Conservation (phyloP, 2,888 invertebrate genomes). For the Carterocephalus palaemon region DNA sequence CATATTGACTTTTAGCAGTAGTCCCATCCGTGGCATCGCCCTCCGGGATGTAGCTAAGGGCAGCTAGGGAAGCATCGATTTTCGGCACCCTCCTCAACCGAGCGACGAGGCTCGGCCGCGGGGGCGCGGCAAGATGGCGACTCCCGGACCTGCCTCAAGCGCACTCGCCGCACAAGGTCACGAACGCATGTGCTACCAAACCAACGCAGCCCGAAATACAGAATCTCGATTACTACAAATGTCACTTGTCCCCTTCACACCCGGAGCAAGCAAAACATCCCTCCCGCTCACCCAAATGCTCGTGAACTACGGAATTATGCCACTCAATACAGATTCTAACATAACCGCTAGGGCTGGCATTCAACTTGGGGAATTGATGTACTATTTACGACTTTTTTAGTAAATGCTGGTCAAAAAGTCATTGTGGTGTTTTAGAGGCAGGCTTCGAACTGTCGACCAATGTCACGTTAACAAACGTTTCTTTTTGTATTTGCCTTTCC, state of each 20-base stretch:
- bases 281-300: slow-evolving; percentile 50
- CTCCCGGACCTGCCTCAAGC: slow-evolving; percentile 74
- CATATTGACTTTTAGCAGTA: slow-evolving; percentile 34
- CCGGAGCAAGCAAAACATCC: slow-evolving; percentile 30
- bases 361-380: slow-evolving; percentile 1
- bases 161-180: slow-evolving; percentile 65
- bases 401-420: slow-evolving; percentile 18
- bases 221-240: slow-evolving; percentile 55
- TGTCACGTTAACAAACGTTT: slow-evolving; percentile 7
- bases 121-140: slow-evolving; percentile 63
- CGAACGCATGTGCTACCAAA: slow-evolving; percentile 57
- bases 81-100: slow-evolving; percentile 64
- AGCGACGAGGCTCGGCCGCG: slow-evolving; percentile 30
- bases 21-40: slow-evolving; percentile 54
- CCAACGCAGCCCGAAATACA: slow-evolving; percentile 66
- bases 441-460: slow-evolving; percentile 10
- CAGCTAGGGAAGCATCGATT: slow-evolving; percentile 73
- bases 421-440: slow-evolving; percentile 2
- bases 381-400: slow-evolving; percentile 2
- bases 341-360: slow-evolving; percentile 33
- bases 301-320: slow-evolving; percentile 51
- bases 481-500: slow-evolving; percentile 14
- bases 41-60: slow-evolving; percentile 52
- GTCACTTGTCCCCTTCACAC: slow-evolving; percentile 46
- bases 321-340: slow-evolving; percentile 51